phyloP scores from a whole-genome alignment of 2,113 vertebrate genomes.

The Glaucomys volans region DNA sequence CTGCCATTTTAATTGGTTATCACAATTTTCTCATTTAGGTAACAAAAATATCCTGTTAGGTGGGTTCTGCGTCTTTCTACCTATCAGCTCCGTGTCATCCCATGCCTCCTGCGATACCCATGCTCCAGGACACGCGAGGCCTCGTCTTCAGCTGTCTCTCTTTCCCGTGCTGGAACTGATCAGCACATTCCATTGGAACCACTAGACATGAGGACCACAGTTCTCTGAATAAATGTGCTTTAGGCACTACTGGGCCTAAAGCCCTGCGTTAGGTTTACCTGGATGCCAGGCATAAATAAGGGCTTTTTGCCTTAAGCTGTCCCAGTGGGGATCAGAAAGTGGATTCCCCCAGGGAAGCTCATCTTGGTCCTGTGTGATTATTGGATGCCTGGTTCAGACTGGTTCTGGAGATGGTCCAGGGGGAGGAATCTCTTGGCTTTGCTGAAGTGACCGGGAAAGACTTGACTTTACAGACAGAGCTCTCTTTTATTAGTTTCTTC shows the following conservation, averaged over 20 bases:
- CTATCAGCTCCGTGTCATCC: conserved; percentile 35
- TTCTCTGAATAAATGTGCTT: not conserved
- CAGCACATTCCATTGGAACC: conserved; percentile 6
- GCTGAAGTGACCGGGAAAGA: not conserved
- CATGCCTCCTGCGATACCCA: not conserved
- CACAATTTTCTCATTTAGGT: conserved; percentile 63
- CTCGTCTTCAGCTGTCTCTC: not conserved
- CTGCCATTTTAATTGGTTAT: conserved; percentile 68
- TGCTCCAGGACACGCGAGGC: not conserved
- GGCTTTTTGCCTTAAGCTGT: not conserved
- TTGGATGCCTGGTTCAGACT: not conserved
- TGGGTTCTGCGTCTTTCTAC: not conserved
- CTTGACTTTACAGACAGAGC: not conserved
- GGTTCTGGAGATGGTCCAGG: not conserved
- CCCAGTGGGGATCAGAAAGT: not conserved
- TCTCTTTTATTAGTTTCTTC: not conserved
- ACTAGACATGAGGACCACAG: conserved; percentile 1
- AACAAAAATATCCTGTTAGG: conserved; percentile 54
- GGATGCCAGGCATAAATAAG: not conserved
- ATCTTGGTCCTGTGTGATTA: not conserved
- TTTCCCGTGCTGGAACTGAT: not conserved
- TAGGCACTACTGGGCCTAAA: not conserved
- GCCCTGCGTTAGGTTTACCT: not conserved
- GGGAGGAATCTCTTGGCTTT: not conserved
- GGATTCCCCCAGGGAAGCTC: not conserved